Conservation (phyloP, 1,140 invertebrate genomes). For the Diorhabda elongata region DNA sequence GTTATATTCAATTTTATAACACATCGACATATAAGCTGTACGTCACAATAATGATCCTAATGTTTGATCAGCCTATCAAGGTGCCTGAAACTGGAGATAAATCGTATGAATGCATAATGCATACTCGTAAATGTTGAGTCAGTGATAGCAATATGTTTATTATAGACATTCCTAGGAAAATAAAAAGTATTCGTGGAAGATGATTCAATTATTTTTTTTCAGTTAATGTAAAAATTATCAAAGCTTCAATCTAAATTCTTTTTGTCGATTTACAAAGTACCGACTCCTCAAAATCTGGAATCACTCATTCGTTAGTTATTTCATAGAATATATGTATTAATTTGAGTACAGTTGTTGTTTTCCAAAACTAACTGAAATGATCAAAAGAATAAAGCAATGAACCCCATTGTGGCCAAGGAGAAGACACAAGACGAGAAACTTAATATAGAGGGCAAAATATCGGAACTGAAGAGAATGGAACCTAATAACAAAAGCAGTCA, state of each 20-base stretch:
- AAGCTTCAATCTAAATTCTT: background rate
- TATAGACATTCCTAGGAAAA: background rate
- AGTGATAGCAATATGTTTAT: background rate
- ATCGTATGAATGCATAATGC: background rate
- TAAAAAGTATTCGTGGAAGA: background rate
- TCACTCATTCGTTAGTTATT: too few species aligned
- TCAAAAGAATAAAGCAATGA: too few species aligned
- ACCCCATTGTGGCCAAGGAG: too few species aligned
- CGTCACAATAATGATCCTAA: background rate
- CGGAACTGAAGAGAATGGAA: too few species aligned
- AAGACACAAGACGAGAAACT: too few species aligned
- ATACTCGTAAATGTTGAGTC: background rate
- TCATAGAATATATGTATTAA: too few species aligned
- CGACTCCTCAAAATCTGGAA: too few species aligned
- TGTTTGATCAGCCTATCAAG: conserved; percentile 2
- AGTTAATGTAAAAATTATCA: background rate
- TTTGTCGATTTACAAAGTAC: too few species aligned
- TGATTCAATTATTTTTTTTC: background rate
- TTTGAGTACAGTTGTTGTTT: too few species aligned
- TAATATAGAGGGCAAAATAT: too few species aligned
- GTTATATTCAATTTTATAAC: background rate
- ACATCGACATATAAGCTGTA: background rate
- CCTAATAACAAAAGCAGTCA: too few species aligned
- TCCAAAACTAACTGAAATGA: too few species aligned
- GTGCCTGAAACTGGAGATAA: background rate